phyloP scores from a whole-genome alignment of 2,888 invertebrate genomes.

The Orthonychiurus folsomi region DNA sequence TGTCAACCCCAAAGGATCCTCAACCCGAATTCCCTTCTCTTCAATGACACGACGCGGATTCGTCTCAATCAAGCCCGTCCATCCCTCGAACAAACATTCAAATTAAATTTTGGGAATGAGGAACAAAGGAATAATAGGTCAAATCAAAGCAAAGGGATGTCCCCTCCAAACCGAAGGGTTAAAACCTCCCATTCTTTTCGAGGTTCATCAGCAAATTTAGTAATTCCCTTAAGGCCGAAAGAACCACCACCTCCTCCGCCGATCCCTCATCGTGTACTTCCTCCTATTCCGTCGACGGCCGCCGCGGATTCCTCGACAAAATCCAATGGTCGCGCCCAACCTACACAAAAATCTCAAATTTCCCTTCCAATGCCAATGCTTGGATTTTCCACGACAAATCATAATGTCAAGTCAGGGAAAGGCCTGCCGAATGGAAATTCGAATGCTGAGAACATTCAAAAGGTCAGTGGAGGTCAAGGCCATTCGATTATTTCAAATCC shows the following conservation, averaged over 20 bases:
- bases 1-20: constrained; percentile 21
- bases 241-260: constrained; percentile 41
- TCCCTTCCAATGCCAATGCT: constrained; percentile 25
- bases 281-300: constrained; percentile 3
- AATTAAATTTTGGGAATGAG: constrained; percentile 25
- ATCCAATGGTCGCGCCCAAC: constrained; percentile 1
- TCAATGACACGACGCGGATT: constrained; percentile 76
- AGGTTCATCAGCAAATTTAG: constrained; percentile 45
- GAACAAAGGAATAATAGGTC: constrained; percentile 42
- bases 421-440: neutral
- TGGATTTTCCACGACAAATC: constrained; percentile 25
- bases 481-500: too few species aligned
- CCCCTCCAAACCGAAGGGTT: constrained; percentile 28
- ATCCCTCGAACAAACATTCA: constrained; percentile 36
- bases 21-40: constrained; percentile 48
- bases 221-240: constrained; percentile 28
- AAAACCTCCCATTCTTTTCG: constrained; percentile 39
- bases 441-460: constrained; percentile 1
- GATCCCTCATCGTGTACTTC: constrained; percentile 3
- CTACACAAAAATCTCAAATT: constrained; percentile 26
- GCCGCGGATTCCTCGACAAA: neutral
- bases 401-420: constrained; percentile 8
- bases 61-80: constrained; percentile 48
- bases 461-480: neutral
- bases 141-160: constrained; percentile 54